A percentile compares a stretch with the other conserved stretches of the same genome.
These are phyloP conservation scores for Macroteleia sp. DNA, from an alignment of 2,888 invertebrate species.

Conservation along the genomic window DNA sequence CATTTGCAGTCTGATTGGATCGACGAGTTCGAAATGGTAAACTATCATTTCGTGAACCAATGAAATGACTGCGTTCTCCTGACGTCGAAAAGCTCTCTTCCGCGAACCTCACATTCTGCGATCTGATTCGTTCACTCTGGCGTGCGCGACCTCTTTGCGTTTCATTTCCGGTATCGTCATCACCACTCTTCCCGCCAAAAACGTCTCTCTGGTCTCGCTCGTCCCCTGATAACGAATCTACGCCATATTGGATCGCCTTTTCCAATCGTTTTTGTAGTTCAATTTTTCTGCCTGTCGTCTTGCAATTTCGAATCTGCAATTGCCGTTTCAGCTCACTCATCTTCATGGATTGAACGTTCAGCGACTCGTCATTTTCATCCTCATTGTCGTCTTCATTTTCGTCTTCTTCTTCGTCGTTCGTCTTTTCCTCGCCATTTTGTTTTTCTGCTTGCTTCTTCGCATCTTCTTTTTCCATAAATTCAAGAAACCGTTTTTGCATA, in stretches of 20 bases:
- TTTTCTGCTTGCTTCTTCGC: background rate
- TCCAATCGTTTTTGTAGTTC: slow-evolving; percentile 9
- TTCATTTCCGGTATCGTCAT: slow-evolving; percentile 6
- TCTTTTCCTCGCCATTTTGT: background rate
- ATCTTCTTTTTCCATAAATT: background rate
- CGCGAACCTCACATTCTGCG: background rate
- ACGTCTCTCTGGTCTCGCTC: background rate
- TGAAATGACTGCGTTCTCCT: background rate
- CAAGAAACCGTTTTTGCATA: background rate
- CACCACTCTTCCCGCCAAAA: background rate
- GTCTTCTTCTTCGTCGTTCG: background rate
- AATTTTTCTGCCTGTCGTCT: background rate
- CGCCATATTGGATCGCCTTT: background rate
- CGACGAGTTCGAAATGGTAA: background rate
- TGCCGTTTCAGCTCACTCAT: background rate
- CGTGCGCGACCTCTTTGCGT: background rate
- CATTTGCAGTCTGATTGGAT: background rate
- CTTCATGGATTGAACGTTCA: slow-evolving; percentile 6
- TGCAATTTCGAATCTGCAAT: background rate
- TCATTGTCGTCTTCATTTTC: background rate
- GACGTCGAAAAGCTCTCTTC: background rate
- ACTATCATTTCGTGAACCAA: background rate
- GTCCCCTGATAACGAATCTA: background rate
- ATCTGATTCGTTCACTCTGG: background rate
- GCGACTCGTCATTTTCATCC: background rate